Base-by-base conservation (phyloP, 2,113 vertebrate species). In the Strigops habroptila region DNA sequence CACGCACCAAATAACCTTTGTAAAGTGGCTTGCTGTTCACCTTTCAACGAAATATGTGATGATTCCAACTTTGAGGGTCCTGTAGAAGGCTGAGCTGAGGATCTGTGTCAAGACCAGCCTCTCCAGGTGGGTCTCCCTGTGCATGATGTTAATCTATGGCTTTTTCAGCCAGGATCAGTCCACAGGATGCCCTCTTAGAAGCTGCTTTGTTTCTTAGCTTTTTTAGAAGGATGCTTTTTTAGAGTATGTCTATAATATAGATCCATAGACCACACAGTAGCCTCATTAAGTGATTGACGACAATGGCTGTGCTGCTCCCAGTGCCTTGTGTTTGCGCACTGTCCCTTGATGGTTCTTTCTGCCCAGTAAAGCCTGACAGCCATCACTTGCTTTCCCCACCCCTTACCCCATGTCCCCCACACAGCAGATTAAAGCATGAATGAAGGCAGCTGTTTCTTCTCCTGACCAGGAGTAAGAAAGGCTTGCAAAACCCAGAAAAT, bases 361-460 rank as follows among this genome's bases (percentile, higher is more conserved):
- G 49, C 10, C 70, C 53, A 59, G 46, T 37, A 39, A 25, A 65
- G 44, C n/a, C 46, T 48, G 41, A 21, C 44, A 67, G 46, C 48
- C 3, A 4, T 24, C 1, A 1, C 16, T 44, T 59, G 14, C n/a
- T 77, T 62, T 27, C 33, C 31, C 27, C 1, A 1, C 7, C 52
- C 41, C 49, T 64, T 64, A 57, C 55, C 44, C 31, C 2, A 1
- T 53, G 21, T 37, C 9, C 27, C 44, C 14, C 14, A 4, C 19
- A 1, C 7, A 30, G 55, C 13, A 28, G 11, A 28, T 55, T 67
- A 59, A 68, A 67, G 62, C n/a, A 11, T 67, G 65, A 89, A 25
- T 23, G 49, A 24, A 46, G 78, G 9, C 52, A 92, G 77, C 89
- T 76, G 19, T 44, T 97, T 85, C 51, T 80, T 85, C 28, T 63